Conservation (phyloP, 1,140 invertebrate species). For the Gonioctena quinquepunctata region DNA sequence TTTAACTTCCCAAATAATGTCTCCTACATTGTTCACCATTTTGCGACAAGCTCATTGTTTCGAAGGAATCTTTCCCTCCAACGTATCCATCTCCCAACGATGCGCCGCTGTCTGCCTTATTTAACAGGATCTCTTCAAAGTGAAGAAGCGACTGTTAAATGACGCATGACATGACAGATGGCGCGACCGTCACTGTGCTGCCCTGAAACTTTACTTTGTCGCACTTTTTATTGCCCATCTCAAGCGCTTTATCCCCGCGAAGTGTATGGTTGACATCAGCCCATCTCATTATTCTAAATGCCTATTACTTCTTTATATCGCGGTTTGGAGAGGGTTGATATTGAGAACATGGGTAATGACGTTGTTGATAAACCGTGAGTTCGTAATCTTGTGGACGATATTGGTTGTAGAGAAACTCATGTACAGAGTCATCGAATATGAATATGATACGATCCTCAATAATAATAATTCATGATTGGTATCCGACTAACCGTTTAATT, state of each 20-base stretch:
- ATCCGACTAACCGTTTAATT: too few relatives aligned
- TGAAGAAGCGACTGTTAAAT: slow-evolving; percentile 4
- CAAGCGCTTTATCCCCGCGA: neutral
- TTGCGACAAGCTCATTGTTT: too few relatives aligned
- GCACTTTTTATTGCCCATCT: slow-evolving; percentile 1
- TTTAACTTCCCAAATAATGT: too few relatives aligned
- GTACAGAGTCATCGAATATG: too few relatives aligned
- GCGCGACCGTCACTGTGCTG: neutral
- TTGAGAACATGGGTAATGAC: neutral
- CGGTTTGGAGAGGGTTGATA: neutral
- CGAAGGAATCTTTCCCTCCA: too few relatives aligned
- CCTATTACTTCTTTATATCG: slow-evolving; percentile 1
- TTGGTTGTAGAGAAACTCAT: too few relatives aligned
- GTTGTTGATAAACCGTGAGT: neutral
- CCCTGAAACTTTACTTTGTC: neutral
- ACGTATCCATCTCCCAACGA: too few relatives aligned
- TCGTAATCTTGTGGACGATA: neutral
- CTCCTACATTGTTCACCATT: too few relatives aligned
- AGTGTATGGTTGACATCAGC: neutral
- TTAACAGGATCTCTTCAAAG: neutral
- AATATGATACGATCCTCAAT: too few relatives aligned
- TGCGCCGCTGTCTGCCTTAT: too few relatives aligned
- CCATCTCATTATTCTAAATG: slow-evolving; percentile 5
- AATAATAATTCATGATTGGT: too few relatives aligned
- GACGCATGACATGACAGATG: slow-evolving; percentile 2